Conservation (phyloP, 2,797 vertebrate species). For the Balearica regulorum region DNA sequence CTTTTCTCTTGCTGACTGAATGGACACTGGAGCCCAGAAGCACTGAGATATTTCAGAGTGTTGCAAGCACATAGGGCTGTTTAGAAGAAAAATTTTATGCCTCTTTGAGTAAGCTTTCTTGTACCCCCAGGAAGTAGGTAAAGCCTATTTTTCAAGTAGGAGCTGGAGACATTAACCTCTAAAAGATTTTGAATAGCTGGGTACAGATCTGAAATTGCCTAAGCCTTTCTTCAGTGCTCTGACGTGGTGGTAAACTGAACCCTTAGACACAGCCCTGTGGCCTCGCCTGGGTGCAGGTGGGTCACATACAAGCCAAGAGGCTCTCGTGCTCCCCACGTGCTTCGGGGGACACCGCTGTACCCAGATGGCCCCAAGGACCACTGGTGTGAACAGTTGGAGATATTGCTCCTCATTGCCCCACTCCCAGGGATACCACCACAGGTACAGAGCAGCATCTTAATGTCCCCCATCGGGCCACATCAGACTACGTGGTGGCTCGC, state of each 20-base stretch:
- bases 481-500: accelerated
- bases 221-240: not conserved
- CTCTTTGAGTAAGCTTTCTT: not conserved
- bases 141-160: not conserved
- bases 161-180: not conserved
- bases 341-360: not conserved
- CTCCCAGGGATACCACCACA: not conserved
- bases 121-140: not conserved
- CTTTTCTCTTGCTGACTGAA: not conserved
- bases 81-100: not conserved
- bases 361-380: not conserved
- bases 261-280: not conserved
- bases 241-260: not conserved
- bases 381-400: not conserved
- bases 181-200: not conserved
- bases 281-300: not conserved
- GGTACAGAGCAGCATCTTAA: not conserved
- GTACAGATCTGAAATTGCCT: not conserved
- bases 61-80: not conserved
- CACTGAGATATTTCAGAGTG: not conserved
- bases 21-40: not conserved
- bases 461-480: accelerated
- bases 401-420: not conserved
- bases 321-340: accelerated
- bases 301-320: not conserved